phyloP scores from a whole-genome alignment of 2,797 vertebrate genomes.

The Pitangus sulphuratus region DNA sequence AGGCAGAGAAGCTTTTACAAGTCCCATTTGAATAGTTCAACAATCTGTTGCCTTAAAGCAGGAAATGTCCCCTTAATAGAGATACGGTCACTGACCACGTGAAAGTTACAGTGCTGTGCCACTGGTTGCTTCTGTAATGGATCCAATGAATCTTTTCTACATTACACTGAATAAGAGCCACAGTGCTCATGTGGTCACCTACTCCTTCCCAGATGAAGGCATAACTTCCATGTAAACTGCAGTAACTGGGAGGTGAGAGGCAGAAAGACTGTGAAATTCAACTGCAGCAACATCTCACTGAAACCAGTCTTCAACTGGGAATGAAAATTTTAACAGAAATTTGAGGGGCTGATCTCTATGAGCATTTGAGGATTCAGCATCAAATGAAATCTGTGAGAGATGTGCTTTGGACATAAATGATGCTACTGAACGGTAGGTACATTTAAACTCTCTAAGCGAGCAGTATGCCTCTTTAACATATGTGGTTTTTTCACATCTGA shows the following conservation, averaged over 20 bases:
- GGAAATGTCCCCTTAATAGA: neutral
- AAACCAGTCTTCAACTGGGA: neutral
- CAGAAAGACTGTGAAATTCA: neutral
- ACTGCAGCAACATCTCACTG: neutral
- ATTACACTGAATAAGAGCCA: neutral
- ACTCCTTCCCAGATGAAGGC: neutral
- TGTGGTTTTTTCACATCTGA: neutral
- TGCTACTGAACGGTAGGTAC: neutral
- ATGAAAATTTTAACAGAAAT: neutral
- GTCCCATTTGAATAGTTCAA: neutral
- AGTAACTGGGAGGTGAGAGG: neutral
- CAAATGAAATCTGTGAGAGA: neutral
- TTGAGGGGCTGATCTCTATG: neutral
- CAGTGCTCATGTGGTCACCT: neutral
- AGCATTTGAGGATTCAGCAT: neutral
- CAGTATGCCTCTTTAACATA: neutral
- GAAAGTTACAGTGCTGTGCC: neutral
- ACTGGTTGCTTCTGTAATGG: neutral
- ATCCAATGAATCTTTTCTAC: neutral
- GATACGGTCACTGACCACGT: neutral
- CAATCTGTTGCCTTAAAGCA: neutral
- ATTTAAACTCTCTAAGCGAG: neutral
- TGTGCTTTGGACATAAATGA: neutral
- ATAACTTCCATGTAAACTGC: neutral
- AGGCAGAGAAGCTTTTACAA: neutral